Conservation (phyloP, 2,888 invertebrate genomes). For the Fabriciana adippe region DNA sequence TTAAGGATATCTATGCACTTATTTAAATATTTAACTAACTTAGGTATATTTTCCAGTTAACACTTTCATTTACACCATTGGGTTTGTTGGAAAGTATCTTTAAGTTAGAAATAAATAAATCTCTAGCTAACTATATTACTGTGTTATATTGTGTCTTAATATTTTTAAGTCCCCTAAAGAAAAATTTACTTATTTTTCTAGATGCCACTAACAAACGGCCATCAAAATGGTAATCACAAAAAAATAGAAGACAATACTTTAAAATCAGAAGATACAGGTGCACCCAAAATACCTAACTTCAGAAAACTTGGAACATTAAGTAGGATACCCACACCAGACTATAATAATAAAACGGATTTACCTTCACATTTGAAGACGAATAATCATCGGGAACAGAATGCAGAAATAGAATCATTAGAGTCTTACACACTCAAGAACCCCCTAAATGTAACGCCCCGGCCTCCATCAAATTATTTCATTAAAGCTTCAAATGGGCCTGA, state of each 20-base stretch:
- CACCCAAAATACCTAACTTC: slow-evolving; percentile 53
- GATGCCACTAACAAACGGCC: slow-evolving; percentile 68
- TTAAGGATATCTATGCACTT: no score
- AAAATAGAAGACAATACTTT: slow-evolving; percentile 44
- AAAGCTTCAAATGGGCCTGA: slow-evolving; percentile 80
- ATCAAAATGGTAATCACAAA: slow-evolving; percentile 62
- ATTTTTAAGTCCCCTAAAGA: no score
- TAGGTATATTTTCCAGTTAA: no score
- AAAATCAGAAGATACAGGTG: slow-evolving; percentile 50
- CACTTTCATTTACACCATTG: no score
- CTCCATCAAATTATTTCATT: slow-evolving; percentile 87
- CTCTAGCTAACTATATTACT: no score
- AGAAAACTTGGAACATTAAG: slow-evolving; percentile 64
- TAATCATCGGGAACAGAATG: slow-evolving; percentile 78
- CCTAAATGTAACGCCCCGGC: slow-evolving; percentile 83
- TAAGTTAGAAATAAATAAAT: no score
- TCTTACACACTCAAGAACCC: slow-evolving; percentile 88
- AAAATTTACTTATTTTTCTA: slow-evolving; percentile 47
- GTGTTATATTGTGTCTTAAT: no score
- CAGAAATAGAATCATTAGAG: slow-evolving; percentile 89
- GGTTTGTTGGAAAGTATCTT: no score
- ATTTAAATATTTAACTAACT: no score
- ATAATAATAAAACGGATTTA: slow-evolving; percentile 56
- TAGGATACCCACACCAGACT: slow-evolving; percentile 72
- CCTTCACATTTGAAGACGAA: slow-evolving; percentile 52